Evolutionary conservation across 2,888 invertebrate species (phyloP).

Genomic region (Zaprionus obscuricornis): DNA sequence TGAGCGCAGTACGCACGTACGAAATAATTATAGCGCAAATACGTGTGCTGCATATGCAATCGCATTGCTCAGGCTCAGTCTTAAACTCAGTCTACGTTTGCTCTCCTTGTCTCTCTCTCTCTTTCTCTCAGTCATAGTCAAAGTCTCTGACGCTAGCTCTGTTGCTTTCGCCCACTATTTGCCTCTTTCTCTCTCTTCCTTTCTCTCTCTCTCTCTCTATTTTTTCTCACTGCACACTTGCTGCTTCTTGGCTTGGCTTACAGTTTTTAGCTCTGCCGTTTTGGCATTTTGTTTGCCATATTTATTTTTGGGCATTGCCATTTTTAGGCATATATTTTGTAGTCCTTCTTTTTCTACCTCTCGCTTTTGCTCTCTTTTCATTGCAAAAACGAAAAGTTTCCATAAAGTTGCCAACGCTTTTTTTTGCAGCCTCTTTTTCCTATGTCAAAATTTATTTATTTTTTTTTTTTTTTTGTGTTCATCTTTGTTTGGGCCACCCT

Average conservation of each 20-base stretch:
- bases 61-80: constrained; percentile 30
- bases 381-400: constrained; percentile 23
- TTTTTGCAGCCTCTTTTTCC: constrained; percentile 9
- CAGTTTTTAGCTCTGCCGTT: not conserved
- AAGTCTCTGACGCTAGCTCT: not conserved
- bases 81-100: not conserved
- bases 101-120: not conserved
- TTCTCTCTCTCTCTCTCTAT: constrained; percentile 10
- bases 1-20: constrained; percentile 69
- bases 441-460: constrained; percentile 26
- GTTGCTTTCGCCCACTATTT: constrained; percentile 26
- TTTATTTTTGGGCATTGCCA: constrained; percentile 58
- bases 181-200: constrained; percentile 5
- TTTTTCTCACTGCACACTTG: too few species aligned
- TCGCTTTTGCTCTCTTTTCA: not conserved
- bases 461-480: constrained; percentile 1
- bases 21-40: constrained; percentile 78
- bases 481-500: constrained; percentile 13
- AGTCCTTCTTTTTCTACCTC: constrained; percentile 20
- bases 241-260: too few species aligned
- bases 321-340: constrained; percentile 64
- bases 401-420: constrained; percentile 35
- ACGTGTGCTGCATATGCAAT: constrained; percentile 71
- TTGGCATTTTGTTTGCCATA: constrained; percentile 53
- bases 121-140: too few species aligned